Evolutionary conservation across 2,888 invertebrate genomes (phyloP).

Genomic region (Drosophila trichaetosa): DNA sequence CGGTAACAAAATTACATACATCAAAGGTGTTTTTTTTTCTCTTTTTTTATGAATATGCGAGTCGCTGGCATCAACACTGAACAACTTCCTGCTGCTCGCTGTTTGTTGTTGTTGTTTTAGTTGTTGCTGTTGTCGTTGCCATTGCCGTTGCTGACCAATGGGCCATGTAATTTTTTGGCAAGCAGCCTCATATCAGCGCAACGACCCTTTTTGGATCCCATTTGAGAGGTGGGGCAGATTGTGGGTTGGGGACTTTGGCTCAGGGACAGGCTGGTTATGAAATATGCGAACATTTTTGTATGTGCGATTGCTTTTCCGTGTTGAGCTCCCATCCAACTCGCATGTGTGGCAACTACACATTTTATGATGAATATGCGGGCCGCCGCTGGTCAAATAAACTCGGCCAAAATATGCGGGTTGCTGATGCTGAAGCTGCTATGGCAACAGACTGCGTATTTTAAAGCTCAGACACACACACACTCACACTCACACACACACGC

Average conservation of each 20-base stretch:
- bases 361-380: conserved; percentile 76
- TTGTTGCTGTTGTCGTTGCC: conserved; percentile 29
- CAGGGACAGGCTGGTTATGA: conserved; percentile 42
- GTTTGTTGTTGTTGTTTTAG: conserved; percentile 17
- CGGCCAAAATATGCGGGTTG: conserved; percentile 45
- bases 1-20: conserved; percentile 77
- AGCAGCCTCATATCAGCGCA: conserved; percentile 69
- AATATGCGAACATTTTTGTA: conserved; percentile 66
- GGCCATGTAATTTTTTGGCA: conserved; percentile 80
- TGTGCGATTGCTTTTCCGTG: conserved; percentile 73
- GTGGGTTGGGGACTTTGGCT: conserved; percentile 10
- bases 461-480: conserved; percentile 33
- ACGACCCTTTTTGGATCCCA: conserved; percentile 57
- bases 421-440: neutral
- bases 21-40: conserved; percentile 67
- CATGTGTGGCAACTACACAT: conserved; percentile 29
- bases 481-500: neutral
- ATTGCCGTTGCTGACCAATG: conserved; percentile 69
- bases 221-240: neutral
- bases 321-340: conserved; percentile 17
- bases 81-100: conserved; percentile 16
- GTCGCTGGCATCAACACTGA: conserved; percentile 36
- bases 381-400: conserved; percentile 30
- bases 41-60: conserved; percentile 67
- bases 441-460: conserved; percentile 52